Evolutionary conservation across 2,113 vertebrate genomes (phyloP).

Genomic region (Saccopteryx leptura): DNA sequence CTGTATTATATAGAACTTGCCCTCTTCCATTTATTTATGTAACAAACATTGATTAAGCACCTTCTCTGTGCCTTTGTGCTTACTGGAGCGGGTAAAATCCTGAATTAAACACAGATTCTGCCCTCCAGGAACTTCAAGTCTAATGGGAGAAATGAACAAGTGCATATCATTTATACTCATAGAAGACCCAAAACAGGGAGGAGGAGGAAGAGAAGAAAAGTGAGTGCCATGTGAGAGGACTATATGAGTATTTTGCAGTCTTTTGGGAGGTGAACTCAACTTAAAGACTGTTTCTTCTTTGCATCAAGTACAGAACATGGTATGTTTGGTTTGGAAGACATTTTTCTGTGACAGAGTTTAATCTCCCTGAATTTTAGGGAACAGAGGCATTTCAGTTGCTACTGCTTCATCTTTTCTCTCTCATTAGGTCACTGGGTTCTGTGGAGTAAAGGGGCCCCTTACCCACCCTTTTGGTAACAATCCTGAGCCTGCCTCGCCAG

Average conservation of each 20-base stretch:
- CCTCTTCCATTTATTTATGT: neutral
- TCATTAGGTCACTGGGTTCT: conserved; percentile 9
- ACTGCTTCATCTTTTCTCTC: conserved; percentile 20
- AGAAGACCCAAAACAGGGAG: neutral
- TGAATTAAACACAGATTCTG: neutral
- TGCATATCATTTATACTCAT: neutral
- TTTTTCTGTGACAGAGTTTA: neutral
- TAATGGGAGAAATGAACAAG: neutral
- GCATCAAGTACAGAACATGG: neutral
- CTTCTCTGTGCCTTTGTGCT: neutral
- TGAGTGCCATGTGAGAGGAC: neutral
- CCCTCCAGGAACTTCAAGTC: conserved; percentile 25
- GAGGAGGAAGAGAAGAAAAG: neutral
- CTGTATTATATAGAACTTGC: neutral
- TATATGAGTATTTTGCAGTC: rapidly evolving
- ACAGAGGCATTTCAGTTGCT: neutral
- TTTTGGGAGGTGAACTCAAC: neutral
- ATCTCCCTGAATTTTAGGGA: neutral
- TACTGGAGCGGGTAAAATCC: neutral
- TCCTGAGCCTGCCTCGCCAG: conserved; percentile 43
- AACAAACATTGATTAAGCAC: neutral
- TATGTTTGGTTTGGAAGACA: neutral
- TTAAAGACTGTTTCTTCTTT: neutral
- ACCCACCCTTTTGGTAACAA: conserved; percentile 38
- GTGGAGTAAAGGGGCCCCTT: neutral